Conservation (phyloP, 2,888 invertebrate species). For the Standfussiana lucernea region DNA sequence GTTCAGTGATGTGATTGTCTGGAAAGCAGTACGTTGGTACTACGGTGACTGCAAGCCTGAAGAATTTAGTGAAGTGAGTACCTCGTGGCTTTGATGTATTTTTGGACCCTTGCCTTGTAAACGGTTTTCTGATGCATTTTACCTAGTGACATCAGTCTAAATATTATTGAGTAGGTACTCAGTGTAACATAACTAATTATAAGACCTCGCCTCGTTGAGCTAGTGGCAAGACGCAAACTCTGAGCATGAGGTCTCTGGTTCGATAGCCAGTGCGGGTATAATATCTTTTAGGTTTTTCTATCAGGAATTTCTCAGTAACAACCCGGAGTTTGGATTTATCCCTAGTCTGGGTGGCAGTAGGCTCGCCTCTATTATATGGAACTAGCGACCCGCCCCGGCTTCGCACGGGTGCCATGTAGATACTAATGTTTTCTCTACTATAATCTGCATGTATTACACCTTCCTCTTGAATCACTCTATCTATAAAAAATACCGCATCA, state of each 20-base stretch:
- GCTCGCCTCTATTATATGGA: not conserved
- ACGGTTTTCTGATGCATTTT: not conserved
- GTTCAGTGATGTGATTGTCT: slow-evolving; percentile 39
- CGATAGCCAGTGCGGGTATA: not conserved
- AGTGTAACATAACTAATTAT: not conserved
- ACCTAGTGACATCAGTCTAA: not conserved
- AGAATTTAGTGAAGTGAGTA: slow-evolving; percentile 19
- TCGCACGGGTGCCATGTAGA: too few species aligned
- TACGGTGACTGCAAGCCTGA: slow-evolving; percentile 4
- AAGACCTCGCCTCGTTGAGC: not conserved
- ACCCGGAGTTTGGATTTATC: not conserved
- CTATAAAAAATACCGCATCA: too few species aligned
- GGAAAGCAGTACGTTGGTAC: not conserved
- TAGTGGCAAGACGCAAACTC: not conserved
- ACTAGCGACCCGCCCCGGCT: too few species aligned
- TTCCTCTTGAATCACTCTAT: too few species aligned
- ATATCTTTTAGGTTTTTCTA: not conserved
- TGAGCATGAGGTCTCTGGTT: not conserved
- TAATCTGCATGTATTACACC: too few species aligned
- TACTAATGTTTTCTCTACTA: too few species aligned
- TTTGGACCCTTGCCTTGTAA: not conserved
- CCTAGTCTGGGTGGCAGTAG: not conserved
- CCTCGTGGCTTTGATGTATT: not conserved
- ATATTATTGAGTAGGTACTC: not conserved
- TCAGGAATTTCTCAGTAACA: not conserved